These are phyloP conservation scores for Glyptemys insculpta DNA, from an alignment of 2,797 vertebrate species.

Conservation along the genomic window DNA sequence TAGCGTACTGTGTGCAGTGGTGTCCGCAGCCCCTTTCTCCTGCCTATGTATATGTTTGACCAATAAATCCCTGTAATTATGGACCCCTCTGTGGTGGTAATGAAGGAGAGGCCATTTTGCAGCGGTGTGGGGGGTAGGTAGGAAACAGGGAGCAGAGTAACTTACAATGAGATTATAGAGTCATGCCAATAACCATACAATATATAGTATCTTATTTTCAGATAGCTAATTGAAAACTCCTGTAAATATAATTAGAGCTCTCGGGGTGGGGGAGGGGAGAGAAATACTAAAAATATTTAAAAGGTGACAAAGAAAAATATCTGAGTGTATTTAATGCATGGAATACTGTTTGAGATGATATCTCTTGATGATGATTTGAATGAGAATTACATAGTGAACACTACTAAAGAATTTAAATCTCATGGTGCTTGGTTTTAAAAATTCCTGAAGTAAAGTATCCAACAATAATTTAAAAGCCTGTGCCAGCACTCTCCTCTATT, in stretches of 20 bases:
- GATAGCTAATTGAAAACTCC: constrained; percentile 18
- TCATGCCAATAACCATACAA: constrained; percentile 6
- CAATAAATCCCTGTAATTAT: background rate
- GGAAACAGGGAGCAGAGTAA: background rate
- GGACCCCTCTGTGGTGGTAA: background rate
- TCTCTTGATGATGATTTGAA: background rate
- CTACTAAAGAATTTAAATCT: constrained; percentile 8
- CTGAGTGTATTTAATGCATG: background rate
- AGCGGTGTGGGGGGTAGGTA: constrained; percentile 2
- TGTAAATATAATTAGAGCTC: background rate
- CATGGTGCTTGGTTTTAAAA: constrained; percentile 60
- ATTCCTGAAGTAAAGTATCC: constrained; percentile 43
- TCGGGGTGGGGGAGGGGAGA: background rate
- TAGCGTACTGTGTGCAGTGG: background rate
- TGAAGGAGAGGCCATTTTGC: background rate
- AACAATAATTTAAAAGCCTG: constrained; percentile 68
- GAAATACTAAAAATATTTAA: constrained; percentile 19
- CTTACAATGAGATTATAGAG: constrained; percentile 7
- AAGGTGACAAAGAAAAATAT: constrained; percentile 19
- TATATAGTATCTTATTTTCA: background rate
- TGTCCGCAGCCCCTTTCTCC: background rate
- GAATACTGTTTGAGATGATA: constrained; percentile 43
- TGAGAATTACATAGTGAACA: constrained; percentile 11
- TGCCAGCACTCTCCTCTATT: constrained; percentile 40
- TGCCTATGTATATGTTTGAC: background rate